Evolutionary conservation across 2,113 vertebrate species (phyloP).

Genomic region (Centropus bengalensis): DNA sequence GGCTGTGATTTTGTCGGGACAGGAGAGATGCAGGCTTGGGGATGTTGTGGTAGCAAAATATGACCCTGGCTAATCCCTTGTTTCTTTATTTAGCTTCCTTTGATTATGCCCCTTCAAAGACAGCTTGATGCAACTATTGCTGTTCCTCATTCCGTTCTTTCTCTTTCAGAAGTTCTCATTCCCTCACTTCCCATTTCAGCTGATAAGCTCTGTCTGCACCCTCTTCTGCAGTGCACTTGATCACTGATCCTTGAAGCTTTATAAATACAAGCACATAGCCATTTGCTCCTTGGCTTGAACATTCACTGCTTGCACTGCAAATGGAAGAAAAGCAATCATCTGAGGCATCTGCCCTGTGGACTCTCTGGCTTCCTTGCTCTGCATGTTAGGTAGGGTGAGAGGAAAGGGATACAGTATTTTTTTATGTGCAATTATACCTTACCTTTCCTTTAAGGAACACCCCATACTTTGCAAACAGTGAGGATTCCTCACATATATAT

Average conservation of each 20-base stretch:
- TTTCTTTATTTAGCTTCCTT: neutral
- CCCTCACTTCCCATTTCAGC: neutral
- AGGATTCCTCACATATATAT: neutral
- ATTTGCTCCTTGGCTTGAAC: neutral
- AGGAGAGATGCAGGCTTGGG: neutral
- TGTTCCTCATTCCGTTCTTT: conserved; percentile 49
- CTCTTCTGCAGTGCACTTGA: neutral
- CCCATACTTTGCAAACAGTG: neutral
- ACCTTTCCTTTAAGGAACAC: neutral
- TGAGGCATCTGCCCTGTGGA: neutral
- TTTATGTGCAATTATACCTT: neutral
- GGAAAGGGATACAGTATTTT: neutral
- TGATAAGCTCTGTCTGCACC: neutral
- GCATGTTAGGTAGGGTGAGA: conserved; percentile 3
- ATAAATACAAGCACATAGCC: neutral
- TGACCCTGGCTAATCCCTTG: neutral
- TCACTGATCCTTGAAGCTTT: neutral
- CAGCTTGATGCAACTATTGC: conserved; percentile 24
- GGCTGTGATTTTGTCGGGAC: neutral
- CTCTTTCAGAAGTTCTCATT: conserved; percentile 31
- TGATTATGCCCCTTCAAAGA: neutral
- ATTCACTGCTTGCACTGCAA: neutral
- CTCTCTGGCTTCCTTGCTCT: neutral
- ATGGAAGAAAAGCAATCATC: neutral
- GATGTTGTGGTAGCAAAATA: neutral